Evolutionary conservation across 1,140 invertebrate species (phyloP).

Genomic region (Drosophila tani): DNA sequence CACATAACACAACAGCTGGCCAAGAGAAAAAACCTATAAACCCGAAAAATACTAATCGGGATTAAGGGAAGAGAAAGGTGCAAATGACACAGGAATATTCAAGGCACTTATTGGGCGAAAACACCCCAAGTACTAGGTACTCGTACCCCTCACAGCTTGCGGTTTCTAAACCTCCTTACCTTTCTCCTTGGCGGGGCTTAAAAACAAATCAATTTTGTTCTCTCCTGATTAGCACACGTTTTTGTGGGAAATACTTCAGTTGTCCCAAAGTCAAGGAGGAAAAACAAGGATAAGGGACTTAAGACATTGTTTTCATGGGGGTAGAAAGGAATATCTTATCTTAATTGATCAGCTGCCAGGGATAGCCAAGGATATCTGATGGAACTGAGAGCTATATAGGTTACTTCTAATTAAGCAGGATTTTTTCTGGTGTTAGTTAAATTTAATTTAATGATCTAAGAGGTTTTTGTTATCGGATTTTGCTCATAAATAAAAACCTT

Average conservation of each 20-base stretch:
- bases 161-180: conserved; percentile 8
- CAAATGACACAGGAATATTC: conserved; percentile 11
- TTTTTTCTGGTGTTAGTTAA: not conserved
- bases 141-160: conserved; percentile 24
- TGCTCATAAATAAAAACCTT: not conserved
- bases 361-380: not conserved
- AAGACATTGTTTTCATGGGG: conserved; percentile 1
- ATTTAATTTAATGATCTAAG: not conserved
- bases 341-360: conserved; percentile 13
- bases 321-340: not conserved
- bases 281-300: conserved; percentile 9
- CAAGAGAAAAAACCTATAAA: not conserved
- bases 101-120: not conserved
- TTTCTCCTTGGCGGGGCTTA: not conserved
- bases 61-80: conserved; percentile 31
- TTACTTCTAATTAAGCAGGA: not conserved
- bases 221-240: conserved; percentile 14
- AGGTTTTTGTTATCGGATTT: not conserved
- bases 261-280: conserved; percentile 23
- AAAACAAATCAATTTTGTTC: conserved; percentile 33
- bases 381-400: too few species aligned
- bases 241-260: conserved; percentile 6
- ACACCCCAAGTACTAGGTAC: conserved; percentile 29
- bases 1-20: conserved; percentile 30
- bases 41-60: conserved; percentile 19